Base-by-base conservation (phyloP, 2,888 invertebrate species). In the Hypselothyrea guttata region DNA sequence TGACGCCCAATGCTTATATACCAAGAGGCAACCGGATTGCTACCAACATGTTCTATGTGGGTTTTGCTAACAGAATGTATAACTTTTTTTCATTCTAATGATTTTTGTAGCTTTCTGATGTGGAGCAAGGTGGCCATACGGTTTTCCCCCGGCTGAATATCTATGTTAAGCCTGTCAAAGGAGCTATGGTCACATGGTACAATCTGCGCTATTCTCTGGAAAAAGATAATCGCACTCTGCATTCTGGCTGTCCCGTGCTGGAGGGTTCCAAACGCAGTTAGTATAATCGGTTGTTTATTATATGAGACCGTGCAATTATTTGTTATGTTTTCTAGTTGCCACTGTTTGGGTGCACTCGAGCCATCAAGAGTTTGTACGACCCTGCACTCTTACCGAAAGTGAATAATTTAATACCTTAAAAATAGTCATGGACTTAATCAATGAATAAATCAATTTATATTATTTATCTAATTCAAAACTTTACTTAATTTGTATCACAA, bases 101-200 rank as follows among this genome's bases (percentile, higher is more conserved):
- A n/a, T 7, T 42, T 18, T 16, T 46, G 1, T 27, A 98, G 98
- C 96, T 98, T 94, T 96, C 95, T 55, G 97, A 98, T 88, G 98
- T 99, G n/a, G 93, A 94, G 22, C 96, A 96, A 88, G 99, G 99
- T 1, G 99, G 99, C 31, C 97, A 97, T 4, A 99, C 99, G 0
- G 98, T 98, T 8, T 99, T 99, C 90, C 96, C 98, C 0, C 92
- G 93, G 64, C 91, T 98, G 11, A 95, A 95, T 15, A 92, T 96
- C 15, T 93, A 95, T 37, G 90, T 98, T 49, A 95, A 94, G 92
- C 98, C 99, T 0, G 92, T 93, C 74, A 96, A 96, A 90, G 95
- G 97, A 4, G 92, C 96, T 3, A 96, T 98, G 28, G 96, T 96
- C 0, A 97, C 97, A 91, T 98, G 98, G 98, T 92, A 94, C 88